Percentiles rank a stretch among this genome's conserved stretches.
These are phyloP conservation scores for Chloropsis cyanopogon DNA, from an alignment of 2,113 vertebrate genomes.

Conservation along the genomic window DNA sequence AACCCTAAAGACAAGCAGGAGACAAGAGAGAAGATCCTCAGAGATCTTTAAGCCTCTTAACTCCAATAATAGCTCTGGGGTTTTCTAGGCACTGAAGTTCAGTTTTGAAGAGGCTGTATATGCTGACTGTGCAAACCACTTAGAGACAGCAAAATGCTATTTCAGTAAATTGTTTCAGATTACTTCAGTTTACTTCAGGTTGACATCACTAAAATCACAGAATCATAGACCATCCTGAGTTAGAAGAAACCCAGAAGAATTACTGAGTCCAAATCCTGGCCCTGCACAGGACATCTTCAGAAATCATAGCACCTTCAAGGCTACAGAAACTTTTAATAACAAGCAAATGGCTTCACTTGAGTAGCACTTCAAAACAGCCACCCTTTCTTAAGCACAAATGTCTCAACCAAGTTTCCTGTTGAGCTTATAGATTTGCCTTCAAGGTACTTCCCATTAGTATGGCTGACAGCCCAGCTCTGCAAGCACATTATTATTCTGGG, in stretches of 20 bases:
- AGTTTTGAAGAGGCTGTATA: neutral
- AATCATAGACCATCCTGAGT: neutral
- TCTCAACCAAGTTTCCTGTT: neutral
- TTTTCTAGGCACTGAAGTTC: neutral
- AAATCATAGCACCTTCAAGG: neutral
- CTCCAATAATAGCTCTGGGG: slow-evolving; percentile 7
- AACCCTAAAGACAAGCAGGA: neutral
- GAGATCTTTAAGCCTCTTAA: slow-evolving; percentile 46
- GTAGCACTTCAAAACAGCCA: neutral
- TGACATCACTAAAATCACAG: neutral
- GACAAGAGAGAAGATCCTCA: neutral
- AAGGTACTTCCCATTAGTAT: neutral
- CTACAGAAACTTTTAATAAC: neutral
- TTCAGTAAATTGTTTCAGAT: neutral
- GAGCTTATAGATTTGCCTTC: neutral
- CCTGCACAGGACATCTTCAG: neutral
- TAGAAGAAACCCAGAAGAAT: neutral
- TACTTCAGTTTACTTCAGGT: neutral
- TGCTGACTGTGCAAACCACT: neutral
- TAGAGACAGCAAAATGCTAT: neutral
- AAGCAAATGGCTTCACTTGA: neutral
- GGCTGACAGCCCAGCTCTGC: neutral
- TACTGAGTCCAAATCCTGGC: neutral
- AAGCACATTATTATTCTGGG: neutral
- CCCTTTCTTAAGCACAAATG: neutral